These are phyloP conservation scores for Amiota communis DNA, from an alignment of 2,888 invertebrate genomes.

Conservation along the genomic window DNA sequence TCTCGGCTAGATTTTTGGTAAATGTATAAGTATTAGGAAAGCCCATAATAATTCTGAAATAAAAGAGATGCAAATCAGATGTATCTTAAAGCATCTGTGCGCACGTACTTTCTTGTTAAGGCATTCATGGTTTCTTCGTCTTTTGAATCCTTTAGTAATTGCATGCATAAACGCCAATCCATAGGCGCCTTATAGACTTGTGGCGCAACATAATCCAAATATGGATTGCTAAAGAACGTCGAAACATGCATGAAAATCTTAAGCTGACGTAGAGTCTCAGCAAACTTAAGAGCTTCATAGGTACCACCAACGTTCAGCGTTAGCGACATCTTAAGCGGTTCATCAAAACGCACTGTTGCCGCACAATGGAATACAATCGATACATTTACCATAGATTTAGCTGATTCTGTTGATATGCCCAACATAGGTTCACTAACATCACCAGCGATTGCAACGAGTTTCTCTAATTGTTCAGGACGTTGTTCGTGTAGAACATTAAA, in stretches of 20 bases:
- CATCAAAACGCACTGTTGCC: slow-evolving; percentile 88
- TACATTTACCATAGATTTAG: slow-evolving; percentile 74
- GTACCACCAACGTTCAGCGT: slow-evolving; percentile 79
- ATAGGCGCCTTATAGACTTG: slow-evolving; percentile 73
- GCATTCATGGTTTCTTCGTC: slow-evolving; percentile 48
- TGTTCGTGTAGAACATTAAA: slow-evolving; percentile 57
- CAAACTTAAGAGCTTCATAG: slow-evolving; percentile 77
- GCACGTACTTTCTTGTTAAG: slow-evolving; percentile 63
- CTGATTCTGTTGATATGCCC: slow-evolving; percentile 55
- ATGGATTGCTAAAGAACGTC: slow-evolving; percentile 89
- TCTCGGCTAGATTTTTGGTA: slow-evolving; percentile 90
- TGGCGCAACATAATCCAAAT: slow-evolving; percentile 82
- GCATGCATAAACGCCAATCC: slow-evolving; percentile 63
- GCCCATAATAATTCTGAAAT: slow-evolving; percentile 57
- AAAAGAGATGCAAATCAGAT: background rate
- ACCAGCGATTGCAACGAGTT: slow-evolving; percentile 62
- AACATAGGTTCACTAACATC: slow-evolving; percentile 56
- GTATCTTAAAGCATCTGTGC: background rate
- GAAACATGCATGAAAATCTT: slow-evolving; percentile 86
- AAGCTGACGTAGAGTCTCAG: slow-evolving; percentile 74
- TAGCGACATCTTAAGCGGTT: slow-evolving; percentile 79
- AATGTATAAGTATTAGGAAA: slow-evolving; percentile 92
- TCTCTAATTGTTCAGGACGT: slow-evolving; percentile 59
- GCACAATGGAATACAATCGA: slow-evolving; percentile 85
- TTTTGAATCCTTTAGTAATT: slow-evolving; percentile 52